Percentiles rank a stretch among this genome's conserved stretches.
Conservation (phyloP, 2,797 vertebrate species). For the Platyrinchus mystaceus region DNA sequence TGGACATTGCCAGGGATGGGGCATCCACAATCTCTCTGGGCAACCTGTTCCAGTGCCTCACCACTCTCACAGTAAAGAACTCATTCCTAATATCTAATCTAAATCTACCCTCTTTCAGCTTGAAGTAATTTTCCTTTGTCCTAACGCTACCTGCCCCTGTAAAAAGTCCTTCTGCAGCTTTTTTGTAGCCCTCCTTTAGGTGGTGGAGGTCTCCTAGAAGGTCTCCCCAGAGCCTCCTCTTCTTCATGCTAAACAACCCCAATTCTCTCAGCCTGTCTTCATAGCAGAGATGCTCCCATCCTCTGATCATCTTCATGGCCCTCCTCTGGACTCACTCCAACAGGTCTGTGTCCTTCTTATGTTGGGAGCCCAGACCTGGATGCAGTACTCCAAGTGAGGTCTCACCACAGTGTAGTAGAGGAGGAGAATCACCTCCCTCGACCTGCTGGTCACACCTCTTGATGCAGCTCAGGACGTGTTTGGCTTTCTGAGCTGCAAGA, state of each 20-base stretch:
- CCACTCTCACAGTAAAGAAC: background rate
- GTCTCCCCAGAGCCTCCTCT: background rate
- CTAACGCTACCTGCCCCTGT: too few species aligned
- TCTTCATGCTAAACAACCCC: background rate
- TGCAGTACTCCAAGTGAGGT: background rate
- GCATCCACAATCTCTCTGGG: background rate
- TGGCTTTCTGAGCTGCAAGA: background rate
- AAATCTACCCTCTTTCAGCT: background rate
- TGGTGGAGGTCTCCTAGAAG: background rate
- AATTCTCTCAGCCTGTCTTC: background rate
- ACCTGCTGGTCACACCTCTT: background rate
- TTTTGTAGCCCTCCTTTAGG: background rate
- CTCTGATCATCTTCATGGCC: background rate
- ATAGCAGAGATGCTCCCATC: background rate
- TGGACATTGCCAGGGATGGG: background rate
- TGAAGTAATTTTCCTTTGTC: background rate
- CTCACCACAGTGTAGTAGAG: background rate
- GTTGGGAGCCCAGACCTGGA: background rate
- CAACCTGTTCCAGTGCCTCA: background rate
- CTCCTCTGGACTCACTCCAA: background rate
- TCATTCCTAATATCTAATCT: background rate
- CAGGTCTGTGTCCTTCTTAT: background rate
- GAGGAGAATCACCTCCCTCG: background rate
- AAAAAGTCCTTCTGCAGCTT: background rate
- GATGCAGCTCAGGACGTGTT: background rate